Evolutionary conservation across 2,113 vertebrate species (phyloP).

Genomic region (Plestiodon gilberti): DNA sequence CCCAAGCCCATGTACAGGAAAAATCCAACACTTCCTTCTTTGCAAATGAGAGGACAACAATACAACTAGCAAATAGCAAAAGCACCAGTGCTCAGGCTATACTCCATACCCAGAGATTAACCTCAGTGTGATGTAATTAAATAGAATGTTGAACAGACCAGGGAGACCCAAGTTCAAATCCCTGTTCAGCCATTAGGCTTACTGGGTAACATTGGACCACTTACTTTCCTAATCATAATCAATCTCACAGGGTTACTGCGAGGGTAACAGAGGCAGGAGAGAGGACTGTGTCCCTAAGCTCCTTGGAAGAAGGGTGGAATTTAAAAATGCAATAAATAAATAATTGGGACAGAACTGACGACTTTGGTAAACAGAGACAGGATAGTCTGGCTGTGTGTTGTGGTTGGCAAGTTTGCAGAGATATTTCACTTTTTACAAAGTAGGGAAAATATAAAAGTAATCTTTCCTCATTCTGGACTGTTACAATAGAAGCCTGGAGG

Average conservation of each 20-base stretch:
- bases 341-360: constrained; percentile 22
- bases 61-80: constrained; percentile 17
- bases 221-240: not conserved
- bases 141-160: not conserved
- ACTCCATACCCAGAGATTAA: constrained; percentile 34
- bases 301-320: not conserved
- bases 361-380: constrained; percentile 34
- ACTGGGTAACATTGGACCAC: not conserved
- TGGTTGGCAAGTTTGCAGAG: constrained; percentile 24
- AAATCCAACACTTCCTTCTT: constrained; percentile 36
- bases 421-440: constrained; percentile 20
- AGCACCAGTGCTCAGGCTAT: constrained; percentile 26
- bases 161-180: not conserved
- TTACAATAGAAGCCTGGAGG: not conserved
- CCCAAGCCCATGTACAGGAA: constrained; percentile 15
- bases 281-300: not conserved
- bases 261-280: not conserved
- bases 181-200: not conserved
- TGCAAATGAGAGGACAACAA: not conserved
- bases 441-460: not conserved
- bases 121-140: not conserved
- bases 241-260: not conserved
- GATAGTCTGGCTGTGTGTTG: constrained; percentile 19
- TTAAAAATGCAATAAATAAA: not conserved
- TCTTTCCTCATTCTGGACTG: not conserved